Evolutionary conservation across 2,797 vertebrate species (phyloP), one percentile per base, ranked within the genome.

Genomic region (Phoxinus dragarum): DNA sequence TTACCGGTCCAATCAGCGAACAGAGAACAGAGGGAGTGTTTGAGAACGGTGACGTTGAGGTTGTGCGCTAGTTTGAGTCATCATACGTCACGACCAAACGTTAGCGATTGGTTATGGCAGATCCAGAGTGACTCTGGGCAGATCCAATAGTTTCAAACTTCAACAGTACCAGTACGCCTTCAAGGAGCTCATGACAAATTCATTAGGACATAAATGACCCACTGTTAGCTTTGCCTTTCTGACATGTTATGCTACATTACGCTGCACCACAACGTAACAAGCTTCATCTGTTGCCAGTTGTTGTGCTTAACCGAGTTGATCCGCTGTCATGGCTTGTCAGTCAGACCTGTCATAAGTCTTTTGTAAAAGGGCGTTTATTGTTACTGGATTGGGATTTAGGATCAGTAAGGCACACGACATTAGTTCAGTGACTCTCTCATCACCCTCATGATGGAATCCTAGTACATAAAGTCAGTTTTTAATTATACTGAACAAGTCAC

Each of bases 291-390:
- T 21, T 82, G 81, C 54, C 71, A 82, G 31, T 82, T 64, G 27
- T 82, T 73, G 34, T 49, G 31, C 42, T 76, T 84, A 76, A 84
- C 17, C 8, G 36, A 67, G 49, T 44, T 68, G 61, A 78, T 78
- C 61, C n/a, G 2, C 74, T 78, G 82, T 69, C 64, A 76, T 77
- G 74, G 64, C 64, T 34, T 84, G 82, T 42, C 82, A 77, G 61
- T 84, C 49, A 68, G 72, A 74, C 17, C 44, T 2, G 3, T 76
- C n/a, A 42, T 34, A 56, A 34, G 17, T 84, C 44, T 68, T 56
- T 77, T 66, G 59, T 40, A 75, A 54, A 69, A 44, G 36, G 49
- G 5, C 0, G n/a, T 77, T 77, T 77, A 54, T 84, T 84, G 72
- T 76, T 76, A 66, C 31, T 31, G 72, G 56, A 83, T 75, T 67